phyloP scores from a whole-genome alignment of 2,888 invertebrate species.

The Coelinius sp. region DNA sequence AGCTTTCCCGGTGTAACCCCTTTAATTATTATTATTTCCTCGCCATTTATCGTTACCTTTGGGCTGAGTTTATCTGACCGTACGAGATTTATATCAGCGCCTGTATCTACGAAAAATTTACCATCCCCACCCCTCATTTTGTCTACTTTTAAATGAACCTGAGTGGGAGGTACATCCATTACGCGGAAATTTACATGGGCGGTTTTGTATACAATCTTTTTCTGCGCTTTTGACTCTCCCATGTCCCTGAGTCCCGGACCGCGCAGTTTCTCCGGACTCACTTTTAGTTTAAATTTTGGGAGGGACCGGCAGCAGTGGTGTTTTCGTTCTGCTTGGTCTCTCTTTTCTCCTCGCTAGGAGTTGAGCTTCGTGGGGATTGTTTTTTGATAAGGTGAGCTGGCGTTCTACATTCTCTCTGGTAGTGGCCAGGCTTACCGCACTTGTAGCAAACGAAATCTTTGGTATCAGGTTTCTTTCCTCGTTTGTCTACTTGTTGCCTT shows the following conservation, averaged over 20 bases:
- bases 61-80: not conserved
- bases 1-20: not conserved
- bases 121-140: not conserved
- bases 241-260: not conserved
- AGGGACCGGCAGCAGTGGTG: not conserved
- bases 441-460: no score
- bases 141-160: not conserved
- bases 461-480: no score
- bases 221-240: not conserved
- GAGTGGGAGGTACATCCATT: not conserved
- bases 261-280: not conserved
- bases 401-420: no score
- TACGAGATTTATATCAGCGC: not conserved
- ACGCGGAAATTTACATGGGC: not conserved
- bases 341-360: no score
- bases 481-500: no score
- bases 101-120: not conserved
- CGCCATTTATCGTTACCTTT: not conserved
- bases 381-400: no score
- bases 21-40: not conserved
- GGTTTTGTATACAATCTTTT: not conserved
- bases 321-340: no score
- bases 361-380: no score
- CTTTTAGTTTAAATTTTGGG: not conserved
- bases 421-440: no score